Evolutionary conservation across 1,140 invertebrate genomes (phyloP), one percentile per base, ranked within the genome.

Genomic region (Nasonia longicornis): DNA sequence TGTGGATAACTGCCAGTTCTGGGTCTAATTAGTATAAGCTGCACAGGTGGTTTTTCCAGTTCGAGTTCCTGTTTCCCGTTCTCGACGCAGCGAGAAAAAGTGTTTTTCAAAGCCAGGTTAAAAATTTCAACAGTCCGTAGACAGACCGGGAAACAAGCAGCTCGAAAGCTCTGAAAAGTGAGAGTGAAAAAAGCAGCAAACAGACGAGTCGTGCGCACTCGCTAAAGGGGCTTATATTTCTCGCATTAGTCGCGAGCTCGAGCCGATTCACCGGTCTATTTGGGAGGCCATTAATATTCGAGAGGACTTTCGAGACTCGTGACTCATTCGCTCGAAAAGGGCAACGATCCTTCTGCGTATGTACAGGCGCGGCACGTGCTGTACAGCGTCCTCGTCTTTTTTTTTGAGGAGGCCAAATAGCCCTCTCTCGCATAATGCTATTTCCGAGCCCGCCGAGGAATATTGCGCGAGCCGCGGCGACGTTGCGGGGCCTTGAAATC

Each of bases 271-370:
- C 7, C 75, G 75, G 8, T 78, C 66, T 78, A 78, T 78, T 78
- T 52, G 66, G 45, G 77, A 79, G 77, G 16, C 48, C 77, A 79
- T 79, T 79, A 79, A 79, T 79, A 79, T 79, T 79, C 77, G 67
- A 79, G 69, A 79, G 77, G 67, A 72, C 45, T 70, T 70, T 52
- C 35, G 45, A 64, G 45, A 38, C 14, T 64, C 58, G 26, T 38
- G 74, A 74, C 48, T 58, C 48, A 74, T 74, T 74, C 48, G 26
- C 66, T 67, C 66, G 26, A 58, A 67, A 67, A 67, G 66, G 66
- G 66, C 29, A 29, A 67, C 66, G 66, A 31, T 29, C 42, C 71
- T 73, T 42, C 16, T 42, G 35, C 7, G 26, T 45, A 7, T 42
- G 16, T 58, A n/a, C 3, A 58, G 3, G 52, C 16, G 20, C 16